phyloP scores from a whole-genome alignment of 64 coral and sea anemone genomes.

The Trachythela sp. region DNA sequence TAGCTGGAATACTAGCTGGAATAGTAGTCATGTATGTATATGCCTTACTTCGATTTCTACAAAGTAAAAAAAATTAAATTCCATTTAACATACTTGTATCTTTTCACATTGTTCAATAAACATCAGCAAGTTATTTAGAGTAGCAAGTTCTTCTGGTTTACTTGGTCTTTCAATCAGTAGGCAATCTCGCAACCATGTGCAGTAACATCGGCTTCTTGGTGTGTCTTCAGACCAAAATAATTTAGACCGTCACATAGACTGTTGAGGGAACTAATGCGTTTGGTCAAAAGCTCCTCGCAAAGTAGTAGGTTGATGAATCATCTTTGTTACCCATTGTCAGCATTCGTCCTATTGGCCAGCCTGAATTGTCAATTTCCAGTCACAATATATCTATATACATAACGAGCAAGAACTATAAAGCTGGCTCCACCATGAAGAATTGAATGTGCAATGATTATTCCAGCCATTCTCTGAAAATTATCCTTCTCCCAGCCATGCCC shows the following conservation, averaged over 20 bases:
- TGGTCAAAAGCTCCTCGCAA: not conserved
- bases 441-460: conserved; percentile 50
- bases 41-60: not conserved
- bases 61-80: too few relatives aligned
- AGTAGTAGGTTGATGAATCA: not conserved
- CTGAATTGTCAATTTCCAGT: conserved; percentile 18
- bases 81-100: not conserved
- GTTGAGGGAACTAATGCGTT: not conserved
- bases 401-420: conserved; percentile 30
- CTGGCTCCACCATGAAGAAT: conserved; percentile 40
- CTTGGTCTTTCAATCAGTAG: not conserved
- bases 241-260: not conserved
- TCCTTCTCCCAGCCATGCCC: conserved; percentile 13
- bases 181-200: not conserved
- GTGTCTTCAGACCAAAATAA: not conserved
- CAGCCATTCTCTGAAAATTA: too few relatives aligned
- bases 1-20: not conserved
- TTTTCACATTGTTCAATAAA: not conserved
- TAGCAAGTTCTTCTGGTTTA: not conserved
- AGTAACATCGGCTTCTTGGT: conserved; percentile 12
- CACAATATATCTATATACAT: conserved; percentile 28
- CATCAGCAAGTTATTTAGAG: not conserved
- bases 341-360: not conserved
- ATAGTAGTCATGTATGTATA: not conserved
- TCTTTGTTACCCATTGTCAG: not conserved